Evolutionary conservation across 2,888 invertebrate genomes (phyloP), one percentile per base, ranked within the genome.

Genomic region (Zygogramma bicolorata): DNA sequence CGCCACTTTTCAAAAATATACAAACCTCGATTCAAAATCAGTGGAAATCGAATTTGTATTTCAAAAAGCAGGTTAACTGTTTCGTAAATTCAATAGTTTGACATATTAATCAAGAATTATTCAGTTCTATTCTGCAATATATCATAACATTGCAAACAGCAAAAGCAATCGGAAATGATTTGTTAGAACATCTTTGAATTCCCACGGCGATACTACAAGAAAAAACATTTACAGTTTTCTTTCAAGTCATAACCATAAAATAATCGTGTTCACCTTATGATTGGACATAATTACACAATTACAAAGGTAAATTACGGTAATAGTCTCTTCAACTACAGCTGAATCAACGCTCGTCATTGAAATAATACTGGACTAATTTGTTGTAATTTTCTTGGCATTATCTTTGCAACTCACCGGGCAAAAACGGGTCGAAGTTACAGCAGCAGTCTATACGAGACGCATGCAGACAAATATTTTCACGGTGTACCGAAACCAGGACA

Each of bases 281-380:
- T 53, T 25, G 53, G 53, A 27, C 25, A 25, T 27, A 53, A 53
- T 25, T 53, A 53, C 27, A 5, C 53, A 53, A 53, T 53, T 27
- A 53, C 25, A 53, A 27, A 53, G 53, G 53, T 53, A 53, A 53
- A 53, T 53, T 25, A n/a, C 22, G 53, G 22, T 53, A 53, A 53
- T 53, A 13, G 27, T 15, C 27, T 13, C 25, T 53, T 25, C 15
- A 27, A 53, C 53, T 53, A 13, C 22, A 53, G 27, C 5, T 53
- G 13, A 53, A 53, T 13, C 27, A 27, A 22, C 27, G 22, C 25
- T 25, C 25, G 27, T 53, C 53, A 53, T 53, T 27, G 53, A 53
- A 53, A 53, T 27, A 25, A n/a, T n/a, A 53, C 53, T 53, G 13
- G 27, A 53, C 25, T 53, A 53, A 53, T 53, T 53, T 53, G 53